Base-by-base conservation (phyloP, 2,888 invertebrate species). In the Nowickia ferox region DNA sequence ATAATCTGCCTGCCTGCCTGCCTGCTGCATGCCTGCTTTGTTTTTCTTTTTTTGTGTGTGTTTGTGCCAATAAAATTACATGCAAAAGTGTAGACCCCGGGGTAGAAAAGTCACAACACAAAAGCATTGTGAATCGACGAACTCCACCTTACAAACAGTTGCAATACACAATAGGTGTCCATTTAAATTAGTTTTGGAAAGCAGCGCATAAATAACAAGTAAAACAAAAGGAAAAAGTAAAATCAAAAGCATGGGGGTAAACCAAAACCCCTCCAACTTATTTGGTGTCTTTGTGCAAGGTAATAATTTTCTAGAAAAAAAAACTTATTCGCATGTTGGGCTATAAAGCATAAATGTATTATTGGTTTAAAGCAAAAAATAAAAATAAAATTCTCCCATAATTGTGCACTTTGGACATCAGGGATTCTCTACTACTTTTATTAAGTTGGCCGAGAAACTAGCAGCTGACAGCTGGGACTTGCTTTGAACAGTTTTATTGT, bases 121-220 rank as follows among this genome's bases (percentile, higher is more conserved):
- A 69, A 30, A 55, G 44, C 19, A 48, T 17, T n/a, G 30, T 42
- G 44, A 68, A 71, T 71, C 69, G 69, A 63, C 69, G 61, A 63
- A 66, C 77, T 84, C 74, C 77, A 81, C 81, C 72, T 77, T 61
- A 71, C 59, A 61, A 86, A 76, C 83, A 74, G 76, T 86, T 83
- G 86, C 86, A 77, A 61, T 76, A 79, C 83, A 81, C 86, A 86
- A 84, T 86, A 86, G 84, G 84, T 86, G 84, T 86, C 84, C 86
- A 84, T 86, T 84, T 86, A 84, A 81, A 86, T 86, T 86, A 84
- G 84, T 84, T 86, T 81, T 81, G 65, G 75, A 77, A 86, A 81
- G 78, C 78, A 84, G 84, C 84, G 79, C 78, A 84, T 86, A 84
- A 86, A 84, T 81, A 63, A 79, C 17, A 84, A 75, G 57, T 42